phyloP scores from a whole-genome alignment of 2,797 vertebrate species.

The Crax fasciolata region DNA sequence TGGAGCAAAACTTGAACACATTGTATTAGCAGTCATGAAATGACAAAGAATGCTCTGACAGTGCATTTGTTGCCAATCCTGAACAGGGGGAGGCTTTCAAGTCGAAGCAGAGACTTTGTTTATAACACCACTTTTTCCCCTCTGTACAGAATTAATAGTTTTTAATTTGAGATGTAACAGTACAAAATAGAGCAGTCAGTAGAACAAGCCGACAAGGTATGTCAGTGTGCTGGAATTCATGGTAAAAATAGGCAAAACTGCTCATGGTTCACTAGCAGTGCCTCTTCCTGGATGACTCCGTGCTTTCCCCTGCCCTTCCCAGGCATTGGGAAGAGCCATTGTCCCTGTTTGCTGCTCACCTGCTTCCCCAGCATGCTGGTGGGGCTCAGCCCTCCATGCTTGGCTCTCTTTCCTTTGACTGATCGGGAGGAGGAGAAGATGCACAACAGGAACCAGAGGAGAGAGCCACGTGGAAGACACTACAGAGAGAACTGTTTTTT shows the following conservation, averaged over 20 bases:
- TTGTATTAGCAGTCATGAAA: neutral
- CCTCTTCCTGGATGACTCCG: accelerated
- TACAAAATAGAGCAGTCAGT: neutral
- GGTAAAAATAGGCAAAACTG: neutral
- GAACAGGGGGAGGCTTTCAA: neutral
- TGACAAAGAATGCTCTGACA: neutral
- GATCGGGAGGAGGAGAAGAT: neutral
- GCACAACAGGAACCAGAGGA: neutral
- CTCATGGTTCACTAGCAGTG: accelerated
- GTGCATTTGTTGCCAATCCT: neutral
- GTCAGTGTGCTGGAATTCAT: neutral
- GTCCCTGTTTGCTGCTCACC: neutral
- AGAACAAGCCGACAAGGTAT: neutral
- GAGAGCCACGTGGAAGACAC: neutral
- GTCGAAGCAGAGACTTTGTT: neutral
- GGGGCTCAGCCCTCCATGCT: neutral
- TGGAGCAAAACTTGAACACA: neutral
- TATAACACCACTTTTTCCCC: neutral
- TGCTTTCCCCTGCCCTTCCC: neutral
- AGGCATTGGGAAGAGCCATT: accelerated
- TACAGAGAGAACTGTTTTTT: neutral
- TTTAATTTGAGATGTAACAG: neutral
- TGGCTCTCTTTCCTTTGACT: neutral
- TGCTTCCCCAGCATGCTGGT: neutral
- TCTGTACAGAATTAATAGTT: neutral